Base-by-base conservation (phyloP, 2,888 invertebrate species). In the Rhingia rostrata region DNA sequence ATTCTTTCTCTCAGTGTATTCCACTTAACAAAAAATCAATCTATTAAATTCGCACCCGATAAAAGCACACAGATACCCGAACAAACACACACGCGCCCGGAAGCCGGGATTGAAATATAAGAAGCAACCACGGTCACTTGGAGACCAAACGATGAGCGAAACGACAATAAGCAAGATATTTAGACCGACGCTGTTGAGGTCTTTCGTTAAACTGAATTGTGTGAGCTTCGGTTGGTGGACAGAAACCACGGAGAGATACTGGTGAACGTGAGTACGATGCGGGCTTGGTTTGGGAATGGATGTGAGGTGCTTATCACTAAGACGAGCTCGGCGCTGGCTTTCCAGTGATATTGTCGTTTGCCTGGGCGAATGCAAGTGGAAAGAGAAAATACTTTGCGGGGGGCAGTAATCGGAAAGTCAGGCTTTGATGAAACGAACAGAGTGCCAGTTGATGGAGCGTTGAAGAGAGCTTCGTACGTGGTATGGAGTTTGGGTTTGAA, bases 141-240 rank as follows among this genome's bases (percentile, higher is more conserved):
- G 58, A 56, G 64, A 37, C 49, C 35, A 58, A 45, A 33, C 49
- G 35, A 37, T 39, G 43, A 74, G 45, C 43, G 53, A 53, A 37
- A 43, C 53, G 39, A 54, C 39, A 33, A 12, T 63, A 33, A 73
- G 58, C 63, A 54, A 22, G 2, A 53, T 72, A 39, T 54, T 47
- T 61, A 69, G 80, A 84, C 84, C 84, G 69, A 80, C 84, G 69
- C 53, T 61, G 84, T 54, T 84, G 84, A 80, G 60, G 84, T 84
- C 84, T 84, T 84, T 80, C 84, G 80, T 74, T 80, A 60, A 74
- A 84, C 84, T 84, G 80, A 84, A 84, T 64, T 47, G 80, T 79
- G 37, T 54, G 39, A 63, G 80, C 66, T 54, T 63, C 58, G 37
- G 63, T 64, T 60, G 63, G 74, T 70, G 69, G 69, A 70, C 84